These are phyloP conservation scores for Antechinus flavipes DNA, from an alignment of 2,113 vertebrate species.

Conservation along the genomic window DNA sequence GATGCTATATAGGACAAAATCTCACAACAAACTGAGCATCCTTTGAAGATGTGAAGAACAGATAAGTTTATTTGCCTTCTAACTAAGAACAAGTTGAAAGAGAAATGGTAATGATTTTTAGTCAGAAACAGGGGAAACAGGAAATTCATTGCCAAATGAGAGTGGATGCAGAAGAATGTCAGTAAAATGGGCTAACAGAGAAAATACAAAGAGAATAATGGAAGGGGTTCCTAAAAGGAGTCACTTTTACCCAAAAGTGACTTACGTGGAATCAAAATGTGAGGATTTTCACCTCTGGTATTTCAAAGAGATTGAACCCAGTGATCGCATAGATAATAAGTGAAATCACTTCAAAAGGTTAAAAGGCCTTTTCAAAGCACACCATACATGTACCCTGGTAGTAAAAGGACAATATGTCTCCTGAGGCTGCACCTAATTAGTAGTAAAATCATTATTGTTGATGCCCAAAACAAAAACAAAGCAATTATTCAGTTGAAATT, in stretches of 20 bases:
- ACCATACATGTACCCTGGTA: not conserved
- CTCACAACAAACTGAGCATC: not conserved
- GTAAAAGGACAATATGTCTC: not conserved
- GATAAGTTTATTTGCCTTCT: not conserved
- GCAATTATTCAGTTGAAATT: not conserved
- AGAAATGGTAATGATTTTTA: constrained; percentile 3
- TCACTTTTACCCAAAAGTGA: not conserved
- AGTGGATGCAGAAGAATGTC: constrained; percentile 4
- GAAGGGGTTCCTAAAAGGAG: not conserved
- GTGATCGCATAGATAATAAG: not conserved
- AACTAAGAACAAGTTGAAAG: not conserved
- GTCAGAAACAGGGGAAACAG: constrained; percentile 19
- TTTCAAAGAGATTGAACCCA: constrained; percentile 20
- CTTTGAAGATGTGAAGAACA: not conserved
- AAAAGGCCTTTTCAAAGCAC: not conserved
- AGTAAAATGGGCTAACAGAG: not conserved
- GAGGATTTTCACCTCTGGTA: not conserved
- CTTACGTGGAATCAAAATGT: not conserved
- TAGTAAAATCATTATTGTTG: not conserved
- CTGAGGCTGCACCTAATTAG: not conserved
- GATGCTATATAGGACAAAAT: not conserved
- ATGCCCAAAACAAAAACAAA: not conserved
- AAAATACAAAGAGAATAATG: not conserved
- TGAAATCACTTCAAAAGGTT: not conserved
- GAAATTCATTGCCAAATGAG: constrained; percentile 13